These are phyloP conservation scores for Theristicus caerulescens DNA, from an alignment of 2,113 vertebrate genomes.

Conservation along the genomic window DNA sequence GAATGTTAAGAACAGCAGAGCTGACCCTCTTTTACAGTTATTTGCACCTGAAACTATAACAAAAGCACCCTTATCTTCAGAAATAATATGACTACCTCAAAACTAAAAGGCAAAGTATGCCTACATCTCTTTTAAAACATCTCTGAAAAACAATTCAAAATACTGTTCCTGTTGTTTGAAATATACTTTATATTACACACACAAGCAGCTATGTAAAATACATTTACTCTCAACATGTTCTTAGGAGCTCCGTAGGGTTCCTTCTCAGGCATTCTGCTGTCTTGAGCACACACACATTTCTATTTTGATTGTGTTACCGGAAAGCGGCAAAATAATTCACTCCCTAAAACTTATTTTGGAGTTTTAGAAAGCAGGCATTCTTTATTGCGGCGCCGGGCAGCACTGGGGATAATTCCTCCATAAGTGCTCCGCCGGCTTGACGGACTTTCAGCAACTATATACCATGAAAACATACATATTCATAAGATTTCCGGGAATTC, in stretches of 20 bases:
- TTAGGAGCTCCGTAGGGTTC: not conserved
- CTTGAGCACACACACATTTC: not conserved
- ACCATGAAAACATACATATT: no score
- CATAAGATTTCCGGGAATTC: no score
- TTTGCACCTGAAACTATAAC: not conserved
- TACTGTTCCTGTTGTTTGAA: not conserved
- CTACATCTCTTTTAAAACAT: not conserved
- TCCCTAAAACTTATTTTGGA: no score
- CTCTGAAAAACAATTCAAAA: not conserved
- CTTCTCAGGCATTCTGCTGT: not conserved
- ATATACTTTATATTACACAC: not conserved
- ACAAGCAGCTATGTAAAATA: not conserved
- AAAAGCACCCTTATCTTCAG: not conserved
- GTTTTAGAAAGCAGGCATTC: no score
- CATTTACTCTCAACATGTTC: accelerated
- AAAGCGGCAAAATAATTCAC: no score
- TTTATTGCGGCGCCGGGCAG: no score
- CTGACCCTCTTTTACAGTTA: not conserved
- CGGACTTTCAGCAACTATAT: no score
- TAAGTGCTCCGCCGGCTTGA: no score
- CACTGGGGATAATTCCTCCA: no score
- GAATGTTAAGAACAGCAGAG: not conserved
- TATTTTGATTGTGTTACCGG: no score
- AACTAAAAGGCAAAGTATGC: not conserved
- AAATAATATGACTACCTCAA: not conserved